Conservation (phyloP, 1,140 invertebrate species). For the Lasaia peninsularis region DNA sequence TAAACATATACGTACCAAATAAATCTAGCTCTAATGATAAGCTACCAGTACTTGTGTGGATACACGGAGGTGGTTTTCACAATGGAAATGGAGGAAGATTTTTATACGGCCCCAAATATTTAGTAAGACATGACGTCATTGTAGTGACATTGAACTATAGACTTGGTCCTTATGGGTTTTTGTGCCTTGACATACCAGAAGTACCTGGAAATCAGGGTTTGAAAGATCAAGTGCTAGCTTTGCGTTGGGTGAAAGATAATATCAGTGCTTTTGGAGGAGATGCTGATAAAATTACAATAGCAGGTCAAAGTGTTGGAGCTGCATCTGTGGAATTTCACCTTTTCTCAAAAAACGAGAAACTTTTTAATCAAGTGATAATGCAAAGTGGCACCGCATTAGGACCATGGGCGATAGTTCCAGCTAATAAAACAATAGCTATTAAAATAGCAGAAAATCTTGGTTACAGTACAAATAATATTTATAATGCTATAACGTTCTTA, state of each 20-base stretch:
- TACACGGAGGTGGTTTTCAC: conserved; percentile 83
- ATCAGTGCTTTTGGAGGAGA: conserved; percentile 15
- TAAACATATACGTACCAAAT: conserved; percentile 45
- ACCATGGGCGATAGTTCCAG: not conserved
- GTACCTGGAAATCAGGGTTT: too few species aligned
- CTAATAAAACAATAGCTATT: not conserved
- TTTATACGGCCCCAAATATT: too few species aligned
- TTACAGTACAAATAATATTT: not conserved
- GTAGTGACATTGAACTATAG: conserved; percentile 58
- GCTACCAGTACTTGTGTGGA: conserved; percentile 82
- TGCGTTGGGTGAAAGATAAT: conserved; percentile 1
- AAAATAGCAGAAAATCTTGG: not conserved
- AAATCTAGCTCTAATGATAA: conserved; percentile 17
- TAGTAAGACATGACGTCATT: conserved; percentile 76
- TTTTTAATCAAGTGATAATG: not conserved
- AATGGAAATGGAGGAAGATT: conserved; percentile 63
- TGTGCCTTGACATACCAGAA: conserved; percentile 15
- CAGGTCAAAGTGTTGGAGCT: conserved; percentile 9
- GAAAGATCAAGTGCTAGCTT: not conserved
- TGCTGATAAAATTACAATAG: conserved; percentile 9
- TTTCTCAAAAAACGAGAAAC: not conserved
- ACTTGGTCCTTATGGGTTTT: too few species aligned
- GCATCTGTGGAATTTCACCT: conserved; percentile 7
- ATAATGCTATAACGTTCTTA: not conserved
- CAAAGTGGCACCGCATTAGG: not conserved